Evolutionary conservation across 1,140 invertebrate genomes (phyloP).

Genomic region (Drosophila ananassae): DNA sequence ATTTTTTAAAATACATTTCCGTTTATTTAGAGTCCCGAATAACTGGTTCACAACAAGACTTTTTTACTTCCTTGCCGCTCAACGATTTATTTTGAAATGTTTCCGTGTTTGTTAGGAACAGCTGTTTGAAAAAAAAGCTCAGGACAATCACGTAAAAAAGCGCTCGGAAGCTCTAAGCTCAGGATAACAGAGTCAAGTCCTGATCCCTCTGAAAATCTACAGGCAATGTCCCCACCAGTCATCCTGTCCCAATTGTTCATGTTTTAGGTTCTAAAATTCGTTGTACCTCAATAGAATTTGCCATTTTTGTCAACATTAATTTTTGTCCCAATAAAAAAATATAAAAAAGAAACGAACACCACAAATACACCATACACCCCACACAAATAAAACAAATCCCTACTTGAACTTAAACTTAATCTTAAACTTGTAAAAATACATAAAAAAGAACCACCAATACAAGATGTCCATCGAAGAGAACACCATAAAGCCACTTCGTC

Average conservation of each 20-base stretch:
- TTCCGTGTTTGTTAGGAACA: constrained; percentile 36
- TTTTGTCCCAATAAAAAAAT: background rate
- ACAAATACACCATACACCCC: background rate
- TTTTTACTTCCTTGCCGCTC: constrained; percentile 64
- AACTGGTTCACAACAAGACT: background rate
- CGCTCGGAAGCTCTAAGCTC: background rate
- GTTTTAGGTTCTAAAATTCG: no score
- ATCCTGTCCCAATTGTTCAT: background rate
- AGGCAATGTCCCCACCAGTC: background rate
- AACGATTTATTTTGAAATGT: constrained; percentile 79
- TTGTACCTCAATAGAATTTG: background rate
- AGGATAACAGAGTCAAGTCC: background rate
- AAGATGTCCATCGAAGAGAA: background rate
- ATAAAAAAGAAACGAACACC: background rate
- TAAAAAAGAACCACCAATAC: background rate
- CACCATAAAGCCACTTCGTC: background rate
- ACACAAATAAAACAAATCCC: background rate
- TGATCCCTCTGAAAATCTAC: background rate
- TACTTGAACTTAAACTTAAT: background rate
- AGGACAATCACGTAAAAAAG: constrained; percentile 12
- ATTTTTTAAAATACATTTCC: background rate
- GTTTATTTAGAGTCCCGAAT: background rate
- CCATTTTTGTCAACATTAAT: no score
- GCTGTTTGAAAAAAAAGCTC: constrained; percentile 34
- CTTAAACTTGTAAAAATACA: background rate